These are phyloP conservation scores for Amaurobius ferox DNA, from an alignment of 2,888 invertebrate genomes.

Conservation along the genomic window DNA sequence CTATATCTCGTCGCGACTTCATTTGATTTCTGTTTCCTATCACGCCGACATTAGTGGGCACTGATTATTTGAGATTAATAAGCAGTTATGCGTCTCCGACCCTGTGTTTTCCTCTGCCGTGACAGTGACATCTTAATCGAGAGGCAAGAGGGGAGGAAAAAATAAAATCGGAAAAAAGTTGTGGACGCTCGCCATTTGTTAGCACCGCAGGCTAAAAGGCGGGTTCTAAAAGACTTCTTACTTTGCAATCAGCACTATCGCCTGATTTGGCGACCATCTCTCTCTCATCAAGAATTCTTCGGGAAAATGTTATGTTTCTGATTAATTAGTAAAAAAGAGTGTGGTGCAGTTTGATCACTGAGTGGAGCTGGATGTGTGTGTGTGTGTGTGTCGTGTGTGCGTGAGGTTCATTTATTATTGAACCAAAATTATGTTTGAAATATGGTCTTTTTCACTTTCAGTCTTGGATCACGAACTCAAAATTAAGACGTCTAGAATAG, in stretches of 20 bases:
- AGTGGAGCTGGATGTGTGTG: too few species aligned
- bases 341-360: too few species aligned
- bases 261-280: neutral
- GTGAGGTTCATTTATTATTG: too few species aligned
- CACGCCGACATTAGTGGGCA: conserved; percentile 14
- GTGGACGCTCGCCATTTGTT: conserved; percentile 5
- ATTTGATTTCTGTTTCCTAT: conserved; percentile 10
- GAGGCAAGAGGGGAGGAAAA: neutral
- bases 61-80: conserved; percentile 29
- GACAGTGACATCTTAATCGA: conserved; percentile 28
- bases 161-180: neutral
- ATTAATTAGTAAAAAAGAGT: too few species aligned
- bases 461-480: too few species aligned
- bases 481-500: too few species aligned
- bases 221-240: neutral
- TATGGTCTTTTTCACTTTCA: too few species aligned
- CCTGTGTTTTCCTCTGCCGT: conserved; percentile 15
- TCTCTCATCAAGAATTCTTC: too few species aligned
- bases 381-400: too few species aligned
- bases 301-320: too few species aligned
- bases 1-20: neutral
- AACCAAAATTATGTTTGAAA: too few species aligned
- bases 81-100: conserved; percentile 9
- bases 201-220: conserved; percentile 3
- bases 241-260: neutral